Evolutionary conservation across 2,113 vertebrate genomes (phyloP), one percentile per base, ranked within the genome.

Genomic region (Scomber scombrus): DNA sequence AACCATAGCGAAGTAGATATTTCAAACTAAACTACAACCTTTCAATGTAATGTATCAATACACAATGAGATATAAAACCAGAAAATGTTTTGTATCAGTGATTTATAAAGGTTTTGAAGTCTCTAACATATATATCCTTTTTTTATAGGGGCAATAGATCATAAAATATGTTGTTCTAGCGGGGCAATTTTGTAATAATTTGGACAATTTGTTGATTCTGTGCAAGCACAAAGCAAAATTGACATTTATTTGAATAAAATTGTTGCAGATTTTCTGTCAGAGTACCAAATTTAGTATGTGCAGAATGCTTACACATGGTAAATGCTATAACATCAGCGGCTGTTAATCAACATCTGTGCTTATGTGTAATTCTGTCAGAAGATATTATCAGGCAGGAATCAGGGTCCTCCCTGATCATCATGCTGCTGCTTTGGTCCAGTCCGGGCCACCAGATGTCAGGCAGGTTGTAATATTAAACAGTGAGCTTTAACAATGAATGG

Each of bases 401-500:
- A 26, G 49, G 21, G 55, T 57, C 63, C 62, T 81, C 19, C 18
- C 55, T 29, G 55, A 58, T 54, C 61, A 60, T 63, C 56, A 9
- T 51, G 75, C 72, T 58, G 54, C 74, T 58, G 80, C 78, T 74
- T 67, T 54, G 76, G 78, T 88, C 81, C 80, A 49, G 69, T 26
- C n/a, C 11, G 56, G 78, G 86, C 89, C 85, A 85, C 89, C 95
- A 95, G 94, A 96, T 96, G 95, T 94, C 82, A 76, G 82, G 78
- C 90, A 91, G 92, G 85, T 90, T 92, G 91, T 69, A 91, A 89
- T 92, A 93, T 94, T 91, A 91, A 93, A 92, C 91, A 88, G 91
- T 67, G 81, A 75, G 84, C 83, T 91, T 90, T 95, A 94, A 95
- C 92, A 93, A 82, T 95, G 93, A 95, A 86, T 94, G 94, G 93